These are phyloP conservation scores for Tetranychus cinnabarinus DNA, from an alignment of 1,140 invertebrate genomes.

Conservation along the genomic window DNA sequence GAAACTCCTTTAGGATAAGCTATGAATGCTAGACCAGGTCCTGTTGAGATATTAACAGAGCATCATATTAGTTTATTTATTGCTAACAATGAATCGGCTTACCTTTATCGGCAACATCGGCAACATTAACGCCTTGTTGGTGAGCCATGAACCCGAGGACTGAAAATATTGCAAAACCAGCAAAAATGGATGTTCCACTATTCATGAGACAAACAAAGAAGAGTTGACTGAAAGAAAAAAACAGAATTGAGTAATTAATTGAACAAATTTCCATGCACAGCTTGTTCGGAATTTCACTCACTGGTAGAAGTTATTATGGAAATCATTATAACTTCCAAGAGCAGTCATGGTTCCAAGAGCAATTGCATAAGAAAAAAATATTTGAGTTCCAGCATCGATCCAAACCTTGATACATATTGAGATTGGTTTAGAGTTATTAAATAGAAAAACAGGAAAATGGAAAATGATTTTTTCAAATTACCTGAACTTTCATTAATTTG, in stretches of 20 bases:
- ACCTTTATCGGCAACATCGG: slow-evolving; percentile 20
- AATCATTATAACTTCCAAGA: slow-evolving; percentile 18
- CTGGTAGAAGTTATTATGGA: slow-evolving; percentile 16
- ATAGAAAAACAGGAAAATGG: neutral
- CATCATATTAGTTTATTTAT: neutral
- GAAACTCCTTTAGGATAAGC: slow-evolving; percentile 29
- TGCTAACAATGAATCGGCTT: neutral
- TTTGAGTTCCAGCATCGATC: slow-evolving; percentile 11
- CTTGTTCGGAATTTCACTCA: neutral
- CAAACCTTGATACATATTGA: neutral
- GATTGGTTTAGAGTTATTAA: neutral
- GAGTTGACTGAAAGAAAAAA: slow-evolving; percentile 18
- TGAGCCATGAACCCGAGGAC: slow-evolving; percentile 24
- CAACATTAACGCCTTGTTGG: slow-evolving; percentile 19
- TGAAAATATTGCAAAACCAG: slow-evolving; percentile 25
- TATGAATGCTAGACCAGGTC: slow-evolving; percentile 33
- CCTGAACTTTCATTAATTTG: slow-evolving; percentile 21
- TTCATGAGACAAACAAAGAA: slow-evolving; percentile 21
- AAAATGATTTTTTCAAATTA: slow-evolving; percentile 15
- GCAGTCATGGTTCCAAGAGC: slow-evolving; percentile 25
- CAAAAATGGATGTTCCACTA: slow-evolving; percentile 21
- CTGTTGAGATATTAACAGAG: slow-evolving; percentile 12
- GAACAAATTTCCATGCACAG: neutral
- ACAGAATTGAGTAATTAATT: neutral
- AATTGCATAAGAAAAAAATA: slow-evolving; percentile 24